These are phyloP conservation scores for Diachrysia chrysitis DNA, from an alignment of 2,888 invertebrate species.

Conservation along the genomic window DNA sequence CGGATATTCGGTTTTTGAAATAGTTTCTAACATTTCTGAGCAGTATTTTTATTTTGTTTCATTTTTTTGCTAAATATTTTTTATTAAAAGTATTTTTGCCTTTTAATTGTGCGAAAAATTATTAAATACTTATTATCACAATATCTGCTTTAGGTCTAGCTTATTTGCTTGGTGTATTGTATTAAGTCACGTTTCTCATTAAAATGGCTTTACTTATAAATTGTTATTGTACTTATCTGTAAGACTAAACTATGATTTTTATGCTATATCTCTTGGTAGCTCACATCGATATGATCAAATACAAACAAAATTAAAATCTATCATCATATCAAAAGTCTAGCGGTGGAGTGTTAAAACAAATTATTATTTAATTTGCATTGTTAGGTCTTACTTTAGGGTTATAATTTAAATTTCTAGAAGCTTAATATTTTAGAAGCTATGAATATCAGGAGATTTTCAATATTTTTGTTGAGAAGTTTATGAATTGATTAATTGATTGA, in stretches of 20 bases:
- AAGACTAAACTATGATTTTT: too few relatives aligned
- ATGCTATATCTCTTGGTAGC: too few relatives aligned
- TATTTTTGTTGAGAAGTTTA: not conserved
- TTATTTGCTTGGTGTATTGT: too few relatives aligned
- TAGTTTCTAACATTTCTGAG: not conserved
- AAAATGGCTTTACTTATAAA: too few relatives aligned
- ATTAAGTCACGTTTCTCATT: too few relatives aligned
- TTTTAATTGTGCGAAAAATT: too few relatives aligned
- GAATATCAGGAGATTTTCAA: not conserved
- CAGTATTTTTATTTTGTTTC: not conserved
- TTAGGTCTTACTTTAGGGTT: not conserved
- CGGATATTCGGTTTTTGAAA: not conserved
- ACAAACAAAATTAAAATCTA: too few relatives aligned
- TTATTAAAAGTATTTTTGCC: not conserved
- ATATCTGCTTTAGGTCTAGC: too few relatives aligned
- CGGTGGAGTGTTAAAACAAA: not conserved
- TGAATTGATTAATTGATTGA: not conserved
- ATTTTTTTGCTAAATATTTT: not conserved
- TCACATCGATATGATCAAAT: too few relatives aligned
- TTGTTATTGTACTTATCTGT: too few relatives aligned
- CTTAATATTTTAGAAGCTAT: not conserved
- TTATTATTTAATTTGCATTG: not conserved
- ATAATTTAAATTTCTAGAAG: not conserved
- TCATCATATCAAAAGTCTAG: too few relatives aligned
- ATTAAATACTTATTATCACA: too few relatives aligned